Percentiles rank a stretch among this genome's conserved stretches.
Evolutionary conservation across 2,113 vertebrate species (phyloP).

Genomic region (Burhinus oedicnemus): DNA sequence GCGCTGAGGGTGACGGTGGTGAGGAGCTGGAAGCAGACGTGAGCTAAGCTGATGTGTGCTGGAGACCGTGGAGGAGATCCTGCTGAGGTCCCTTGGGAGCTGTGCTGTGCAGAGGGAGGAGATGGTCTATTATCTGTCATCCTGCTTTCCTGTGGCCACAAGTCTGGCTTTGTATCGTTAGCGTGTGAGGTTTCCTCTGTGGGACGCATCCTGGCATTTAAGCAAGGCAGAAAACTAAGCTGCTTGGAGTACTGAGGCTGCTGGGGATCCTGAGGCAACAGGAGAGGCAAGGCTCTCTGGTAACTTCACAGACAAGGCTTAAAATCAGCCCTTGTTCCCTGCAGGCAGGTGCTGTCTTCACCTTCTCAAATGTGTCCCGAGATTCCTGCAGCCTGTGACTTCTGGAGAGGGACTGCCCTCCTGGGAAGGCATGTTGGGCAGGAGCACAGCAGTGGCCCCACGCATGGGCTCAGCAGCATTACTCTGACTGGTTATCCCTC

Average conservation of each 20-base stretch:
- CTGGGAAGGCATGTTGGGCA: not conserved
- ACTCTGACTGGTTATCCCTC: fast-evolving
- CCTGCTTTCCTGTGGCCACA: not conserved
- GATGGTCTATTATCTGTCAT: not conserved
- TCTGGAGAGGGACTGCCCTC: not conserved
- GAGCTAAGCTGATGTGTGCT: not conserved
- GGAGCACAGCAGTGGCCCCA: fast-evolving
- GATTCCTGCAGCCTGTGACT: fast-evolving
- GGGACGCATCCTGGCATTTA: not conserved
- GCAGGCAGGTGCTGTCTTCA: not conserved
- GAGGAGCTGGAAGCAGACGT: not conserved
- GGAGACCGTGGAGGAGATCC: not conserved
- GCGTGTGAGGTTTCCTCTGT: not conserved
- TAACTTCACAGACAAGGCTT: fast-evolving
- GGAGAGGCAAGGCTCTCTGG: not conserved
- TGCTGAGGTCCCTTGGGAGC: not conserved
- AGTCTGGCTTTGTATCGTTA: not conserved
- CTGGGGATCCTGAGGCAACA: not conserved
- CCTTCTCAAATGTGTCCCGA: fast-evolving
- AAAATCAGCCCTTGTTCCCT: not conserved
- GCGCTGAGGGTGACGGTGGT: fast-evolving
- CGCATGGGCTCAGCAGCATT: fast-evolving
- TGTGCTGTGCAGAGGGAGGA: not conserved
- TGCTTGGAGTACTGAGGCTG: not conserved
- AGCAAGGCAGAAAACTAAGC: not conserved